phyloP scores from a whole-genome alignment of 2,888 invertebrate species.

The Tholera decimalis region DNA sequence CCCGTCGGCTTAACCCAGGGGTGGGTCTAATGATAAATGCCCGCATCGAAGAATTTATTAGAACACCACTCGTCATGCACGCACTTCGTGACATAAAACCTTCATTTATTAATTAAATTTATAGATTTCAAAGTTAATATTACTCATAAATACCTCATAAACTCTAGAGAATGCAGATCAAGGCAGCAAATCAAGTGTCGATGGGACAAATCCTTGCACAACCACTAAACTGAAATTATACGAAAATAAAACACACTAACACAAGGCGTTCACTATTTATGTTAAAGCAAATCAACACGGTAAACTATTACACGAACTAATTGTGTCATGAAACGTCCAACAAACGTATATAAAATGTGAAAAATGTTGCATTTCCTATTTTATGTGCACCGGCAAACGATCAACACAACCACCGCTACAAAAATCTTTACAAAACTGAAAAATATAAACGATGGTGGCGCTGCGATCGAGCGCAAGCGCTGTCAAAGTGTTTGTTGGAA shows the following conservation, averaged over 20 bases:
- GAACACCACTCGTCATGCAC: conserved; percentile 35
- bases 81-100: conserved; percentile 48
- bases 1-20: conserved; percentile 67
- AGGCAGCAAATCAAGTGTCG: conserved; percentile 71
- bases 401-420: conserved; percentile 79
- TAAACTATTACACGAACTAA: conserved; percentile 75
- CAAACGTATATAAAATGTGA: conserved; percentile 76
- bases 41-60: conserved; percentile 70
- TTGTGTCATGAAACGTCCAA: conserved; percentile 84
- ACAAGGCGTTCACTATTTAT: conserved; percentile 77
- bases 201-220: conserved; percentile 86
- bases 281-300: conserved; percentile 73
- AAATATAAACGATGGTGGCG: conserved; percentile 70
- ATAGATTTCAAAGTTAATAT: conserved; percentile 30
- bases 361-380: conserved; percentile 84
- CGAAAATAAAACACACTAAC: conserved; percentile 82
- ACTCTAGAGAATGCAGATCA: conserved; percentile 67
- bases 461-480: conserved; percentile 81
- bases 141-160: conserved; percentile 75
- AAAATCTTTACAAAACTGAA: conserved; percentile 87
- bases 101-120: conserved; percentile 11
- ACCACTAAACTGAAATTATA: conserved; percentile 83
- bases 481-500: conserved; percentile 69
- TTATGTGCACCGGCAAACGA: conserved; percentile 73
- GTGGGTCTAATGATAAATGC: conserved; percentile 69